These are phyloP conservation scores for Dolomedes plantarius DNA, from an alignment of 2,888 invertebrate species.

Conservation along the genomic window DNA sequence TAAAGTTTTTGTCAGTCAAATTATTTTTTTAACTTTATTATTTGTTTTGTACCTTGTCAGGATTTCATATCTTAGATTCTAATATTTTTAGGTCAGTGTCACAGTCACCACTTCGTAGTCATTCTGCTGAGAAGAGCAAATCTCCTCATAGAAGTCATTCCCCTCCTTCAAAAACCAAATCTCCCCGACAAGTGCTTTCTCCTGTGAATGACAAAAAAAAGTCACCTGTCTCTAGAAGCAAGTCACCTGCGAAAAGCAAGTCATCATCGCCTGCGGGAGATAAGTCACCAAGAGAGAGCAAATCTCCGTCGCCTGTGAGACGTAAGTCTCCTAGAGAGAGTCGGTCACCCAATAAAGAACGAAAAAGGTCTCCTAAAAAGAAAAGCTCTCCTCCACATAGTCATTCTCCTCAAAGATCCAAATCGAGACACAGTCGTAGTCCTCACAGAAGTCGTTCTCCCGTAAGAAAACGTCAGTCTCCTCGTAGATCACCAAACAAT, in stretches of 20 bases:
- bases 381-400: slow-evolving; percentile 36
- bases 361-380: slow-evolving; percentile 32
- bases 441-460: slow-evolving; percentile 56
- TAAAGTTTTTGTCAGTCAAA: no score
- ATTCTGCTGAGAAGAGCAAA: slow-evolving; percentile 19
- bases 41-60: no score
- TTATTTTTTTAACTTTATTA: no score
- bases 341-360: slow-evolving; percentile 35
- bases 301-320: slow-evolving; percentile 40
- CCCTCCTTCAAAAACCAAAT: slow-evolving; percentile 45
- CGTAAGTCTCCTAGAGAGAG: slow-evolving; percentile 46
- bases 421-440: slow-evolving; percentile 40
- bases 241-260: slow-evolving; percentile 29
- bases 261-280: slow-evolving; percentile 38
- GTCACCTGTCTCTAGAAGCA: slow-evolving; percentile 26
- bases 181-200: slow-evolving; percentile 27
- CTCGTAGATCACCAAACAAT: slow-evolving; percentile 73
- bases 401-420: slow-evolving; percentile 67
- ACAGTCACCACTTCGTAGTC: slow-evolving; percentile 56
- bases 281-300: slow-evolving; percentile 42
- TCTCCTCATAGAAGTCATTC: slow-evolving; percentile 43
- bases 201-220: slow-evolving; percentile 30
- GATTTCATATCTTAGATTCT: no score
- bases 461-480: slow-evolving; percentile 56
- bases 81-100: slow-evolving; percentile 40